Evolutionary conservation across 92 coral and sea anemone species (phyloP).

Genomic region (Zoanthus solanderi): DNA sequence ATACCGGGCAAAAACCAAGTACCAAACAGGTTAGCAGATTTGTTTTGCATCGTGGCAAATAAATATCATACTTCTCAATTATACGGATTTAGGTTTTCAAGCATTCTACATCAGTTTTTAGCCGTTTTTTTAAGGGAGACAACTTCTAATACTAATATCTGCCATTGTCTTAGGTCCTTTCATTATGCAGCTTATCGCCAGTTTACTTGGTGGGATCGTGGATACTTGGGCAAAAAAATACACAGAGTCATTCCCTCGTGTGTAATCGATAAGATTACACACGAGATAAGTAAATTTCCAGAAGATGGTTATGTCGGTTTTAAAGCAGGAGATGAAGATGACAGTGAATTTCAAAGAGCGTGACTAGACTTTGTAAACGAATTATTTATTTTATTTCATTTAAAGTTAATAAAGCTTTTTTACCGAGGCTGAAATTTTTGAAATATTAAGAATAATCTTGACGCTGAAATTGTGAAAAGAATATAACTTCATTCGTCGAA

Average conservation of each 20-base stretch:
- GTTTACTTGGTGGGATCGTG: constrained; percentile 66
- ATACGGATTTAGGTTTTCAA: background rate
- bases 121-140: background rate
- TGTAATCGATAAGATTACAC: constrained; percentile 39
- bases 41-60: background rate
- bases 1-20: background rate
- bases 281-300: background rate
- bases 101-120: background rate
- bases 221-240: constrained; percentile 29
- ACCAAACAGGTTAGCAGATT: constrained; percentile 19
- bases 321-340: background rate
- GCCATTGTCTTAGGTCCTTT: constrained; percentile 3
- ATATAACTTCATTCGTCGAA: too few species aligned
- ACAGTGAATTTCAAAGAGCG: constrained; percentile 10
- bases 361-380: background rate
- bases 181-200: constrained; percentile 46
- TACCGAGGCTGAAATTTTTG: too few species aligned
- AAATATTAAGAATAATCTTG: too few species aligned
- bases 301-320: background rate
- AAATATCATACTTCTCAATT: background rate
- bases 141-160: background rate
- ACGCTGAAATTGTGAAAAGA: too few species aligned
- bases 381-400: too few species aligned
- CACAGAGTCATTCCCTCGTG: constrained; percentile 49
- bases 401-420: background rate